Percentiles rank a stretch among this genome's conserved stretches.
Conservation (phyloP, 2,888 invertebrate genomes). For the Peribatodes rhomboidaria region DNA sequence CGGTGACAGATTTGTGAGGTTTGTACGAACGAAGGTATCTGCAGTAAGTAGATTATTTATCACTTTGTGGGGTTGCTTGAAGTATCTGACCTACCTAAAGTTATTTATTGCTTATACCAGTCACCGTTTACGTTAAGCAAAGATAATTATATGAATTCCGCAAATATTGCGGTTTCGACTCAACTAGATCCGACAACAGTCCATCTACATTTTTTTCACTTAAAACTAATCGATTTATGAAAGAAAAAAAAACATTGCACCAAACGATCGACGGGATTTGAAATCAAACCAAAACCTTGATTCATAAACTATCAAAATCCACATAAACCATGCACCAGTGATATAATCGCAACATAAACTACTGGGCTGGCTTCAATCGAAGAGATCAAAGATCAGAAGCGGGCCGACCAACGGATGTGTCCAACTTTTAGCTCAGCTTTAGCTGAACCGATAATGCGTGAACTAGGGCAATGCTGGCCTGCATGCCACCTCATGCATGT, state of each 20-base stretch:
- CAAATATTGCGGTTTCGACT: neutral
- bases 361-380: constrained; percentile 17
- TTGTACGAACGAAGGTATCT: neutral
- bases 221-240: neutral
- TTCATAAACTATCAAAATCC: constrained; percentile 15
- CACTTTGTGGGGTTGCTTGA: neutral
- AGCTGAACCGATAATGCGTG: constrained; percentile 29
- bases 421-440: constrained; percentile 33
- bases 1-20: constrained; percentile 16
- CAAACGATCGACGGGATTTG: constrained; percentile 6
- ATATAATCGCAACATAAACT: constrained; percentile 15
- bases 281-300: constrained; percentile 3
- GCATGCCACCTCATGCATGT: constrained; percentile 24
- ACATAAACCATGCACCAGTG: constrained; percentile 12
- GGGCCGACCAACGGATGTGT: constrained; percentile 30
- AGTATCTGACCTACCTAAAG: neutral
- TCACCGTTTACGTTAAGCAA: neutral
- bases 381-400: constrained; percentile 33
- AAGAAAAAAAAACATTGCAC: constrained; percentile 9
- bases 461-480: constrained; percentile 28
- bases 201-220: neutral
- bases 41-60: constrained; percentile 5
- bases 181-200: neutral
- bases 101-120: neutral
- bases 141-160: neutral